Evolutionary conservation across 2,888 invertebrate species (phyloP).

Genomic region (Sabatieria punctata): DNA sequence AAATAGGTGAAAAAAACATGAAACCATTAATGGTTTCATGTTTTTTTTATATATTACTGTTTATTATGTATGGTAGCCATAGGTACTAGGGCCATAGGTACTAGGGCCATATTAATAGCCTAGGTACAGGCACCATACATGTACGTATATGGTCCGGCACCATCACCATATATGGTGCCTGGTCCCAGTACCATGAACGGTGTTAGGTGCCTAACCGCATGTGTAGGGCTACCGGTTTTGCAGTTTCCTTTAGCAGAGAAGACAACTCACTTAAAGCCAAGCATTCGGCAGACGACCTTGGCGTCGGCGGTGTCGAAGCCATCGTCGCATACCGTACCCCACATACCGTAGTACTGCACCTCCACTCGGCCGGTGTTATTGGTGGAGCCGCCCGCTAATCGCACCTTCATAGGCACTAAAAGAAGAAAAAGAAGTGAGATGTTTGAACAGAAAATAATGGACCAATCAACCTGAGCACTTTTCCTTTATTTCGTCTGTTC

Average conservation of each 20-base stretch:
- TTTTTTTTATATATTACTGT: too few species aligned
- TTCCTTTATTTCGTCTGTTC: conserved; percentile 45
- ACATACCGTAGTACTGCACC: conserved; percentile 48
- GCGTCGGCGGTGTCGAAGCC: conserved; percentile 51
- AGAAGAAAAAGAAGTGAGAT: conserved; percentile 23
- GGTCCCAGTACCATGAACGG: too few species aligned
- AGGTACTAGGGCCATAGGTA: too few species aligned
- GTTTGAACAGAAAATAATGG: neutral
- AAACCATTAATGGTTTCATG: too few species aligned
- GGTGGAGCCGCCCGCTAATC: conserved; percentile 45
- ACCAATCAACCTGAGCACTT: conserved; percentile 5
- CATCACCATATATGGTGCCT: conserved; percentile 37
- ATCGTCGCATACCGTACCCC: conserved; percentile 64
- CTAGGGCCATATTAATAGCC: too few species aligned
- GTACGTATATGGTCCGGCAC: conserved; percentile 50
- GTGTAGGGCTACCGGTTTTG: conserved; percentile 34
- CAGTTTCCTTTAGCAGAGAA: conserved; percentile 14
- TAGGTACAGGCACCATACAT: too few species aligned
- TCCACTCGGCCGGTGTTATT: conserved; percentile 50
- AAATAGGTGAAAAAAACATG: too few species aligned
- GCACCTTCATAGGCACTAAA: conserved; percentile 40
- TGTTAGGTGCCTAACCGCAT: too few species aligned
- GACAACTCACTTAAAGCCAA: conserved; percentile 24
- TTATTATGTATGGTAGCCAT: too few species aligned
- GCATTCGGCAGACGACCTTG: conserved; percentile 36